Evolutionary conservation across 2,888 invertebrate species (phyloP), one percentile per base, ranked within the genome.

Genomic region (Ormyrus thymus): DNA sequence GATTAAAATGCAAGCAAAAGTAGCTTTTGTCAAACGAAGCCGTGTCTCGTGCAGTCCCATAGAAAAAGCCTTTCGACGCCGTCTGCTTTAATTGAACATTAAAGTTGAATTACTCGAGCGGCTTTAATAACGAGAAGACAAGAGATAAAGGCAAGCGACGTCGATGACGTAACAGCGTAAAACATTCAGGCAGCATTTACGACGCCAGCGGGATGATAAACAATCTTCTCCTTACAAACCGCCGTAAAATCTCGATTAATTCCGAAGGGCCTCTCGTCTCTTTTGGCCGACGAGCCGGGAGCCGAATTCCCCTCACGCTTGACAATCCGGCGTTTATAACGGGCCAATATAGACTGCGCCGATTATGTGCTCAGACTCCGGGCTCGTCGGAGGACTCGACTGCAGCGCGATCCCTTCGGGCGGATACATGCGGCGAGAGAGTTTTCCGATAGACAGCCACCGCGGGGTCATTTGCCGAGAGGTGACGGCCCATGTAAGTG

Each of bases 401-500:
- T 11, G 9, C 7, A 51, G 61, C 65, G 68, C 46, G 11, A n/a
- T 29, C 29, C 29, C 29, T 29, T 29, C 46, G n/a, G 7, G 45
- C 55, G 15, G 46, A 29, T 48, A 15, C 51, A 51, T 46, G 69
- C 50, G 62, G 53, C 62, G 78, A 76, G 82, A 78, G 81, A 69
- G 76, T 79, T 81, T 80, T 81, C 73, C 70, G 78, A 70, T 73
- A 81, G 78, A 29, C 81, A 81, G 73, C 73, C 76, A 81, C 83
- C 81, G 76, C 81, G 79, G 81, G 81, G 82, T 83, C 85, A 85
- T 86, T 86, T 85, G 83, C 81, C 78, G 82, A 29, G 29, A 82
- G 83, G 82, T 82, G 86, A 83, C 83, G 83, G 84, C 82, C 84
- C 84, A 83, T 84, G 84, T 86, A 86, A 86, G 84, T 86, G 85